Evolutionary conservation across 2,888 invertebrate genomes (phyloP).

Genomic region (Mythimna loreyi): DNA sequence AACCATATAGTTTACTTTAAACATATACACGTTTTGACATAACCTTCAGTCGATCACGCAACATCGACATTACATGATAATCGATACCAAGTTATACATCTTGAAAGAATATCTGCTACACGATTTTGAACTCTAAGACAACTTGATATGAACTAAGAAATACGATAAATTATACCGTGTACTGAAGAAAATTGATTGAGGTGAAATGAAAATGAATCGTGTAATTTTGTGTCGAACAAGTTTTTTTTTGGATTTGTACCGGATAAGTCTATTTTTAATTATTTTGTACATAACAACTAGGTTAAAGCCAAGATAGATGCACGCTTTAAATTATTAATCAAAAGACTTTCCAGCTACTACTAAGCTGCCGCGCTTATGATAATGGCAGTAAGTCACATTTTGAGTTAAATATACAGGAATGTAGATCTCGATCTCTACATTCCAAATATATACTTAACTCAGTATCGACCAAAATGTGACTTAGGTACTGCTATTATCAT

Average conservation of each 20-base stretch:
- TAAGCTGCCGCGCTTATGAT: too few relatives aligned
- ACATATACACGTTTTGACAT: constrained; percentile 37
- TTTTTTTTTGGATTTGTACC: constrained; percentile 7
- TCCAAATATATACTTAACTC: too few relatives aligned
- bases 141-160: constrained; percentile 6
- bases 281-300: neutral
- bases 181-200: constrained; percentile 14
- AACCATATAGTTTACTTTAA: constrained; percentile 28
- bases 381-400: too few relatives aligned
- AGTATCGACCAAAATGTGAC: too few relatives aligned
- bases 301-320: too few relatives aligned
- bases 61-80: constrained; percentile 61
- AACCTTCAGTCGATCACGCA: constrained; percentile 63
- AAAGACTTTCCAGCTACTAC: too few relatives aligned
- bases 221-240: constrained; percentile 32
- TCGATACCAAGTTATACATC: constrained; percentile 56
- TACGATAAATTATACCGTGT: neutral
- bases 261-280: constrained; percentile 15
- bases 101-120: constrained; percentile 36
- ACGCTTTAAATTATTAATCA: too few relatives aligned
- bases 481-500: too few relatives aligned
- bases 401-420: too few relatives aligned
- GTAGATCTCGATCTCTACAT: too few relatives aligned
- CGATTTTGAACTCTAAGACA: constrained; percentile 36
- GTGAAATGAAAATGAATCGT: constrained; percentile 28